Base-by-base conservation (phyloP, 2,797 vertebrate species). In the Picus viridis region DNA sequence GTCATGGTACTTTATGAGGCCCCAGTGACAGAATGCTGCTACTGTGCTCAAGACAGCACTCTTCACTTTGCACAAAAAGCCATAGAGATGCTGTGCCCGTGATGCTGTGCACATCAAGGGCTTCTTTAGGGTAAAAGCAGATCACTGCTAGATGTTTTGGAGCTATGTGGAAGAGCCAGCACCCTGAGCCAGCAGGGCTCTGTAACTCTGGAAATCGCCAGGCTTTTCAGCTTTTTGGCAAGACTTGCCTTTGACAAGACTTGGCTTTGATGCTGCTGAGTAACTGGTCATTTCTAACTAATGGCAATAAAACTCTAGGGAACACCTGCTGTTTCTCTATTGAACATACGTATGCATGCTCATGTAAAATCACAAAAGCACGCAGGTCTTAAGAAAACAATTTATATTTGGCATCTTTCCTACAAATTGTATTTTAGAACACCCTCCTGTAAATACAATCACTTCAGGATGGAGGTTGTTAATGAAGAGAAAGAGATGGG, bases 211-310 rank as follows among this genome's bases (percentile, higher is more conserved):
- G 62, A 90, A 92, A 58, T 83, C 36, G 67, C 87, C 70, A 69
- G 34, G 72, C 65, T 78, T 81, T 84, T 77, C 51, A 65, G 71
- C 47, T 86, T 90, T 90, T 36, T 91, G 86, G 81, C 72, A 85
- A 56, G 81, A 54, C 77, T 74, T 68, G 17, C 23, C 51, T 88
- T 91, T 91, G 83, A 86, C 73, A 78, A 89, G 74, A 62, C 85
- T 95, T 91, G 89, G 80, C 92, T 91, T 93, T 84, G 71, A 82
- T 51, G 12, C 69, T 69, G n/a, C 89, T 93, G 91, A 91, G 69
- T 95, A 86, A 93, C 80, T 88, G 92, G 93, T 95, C 89, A 95
- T 95, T 94, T 92, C 89, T 93, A 91, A 88, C 85, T 94, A 93
- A 83, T 32, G 83, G 85, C 85, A 95, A 54, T 94, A 91, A 92